Base-by-base conservation (phyloP, 2,797 vertebrate genomes). In the Argya squamiceps region DNA sequence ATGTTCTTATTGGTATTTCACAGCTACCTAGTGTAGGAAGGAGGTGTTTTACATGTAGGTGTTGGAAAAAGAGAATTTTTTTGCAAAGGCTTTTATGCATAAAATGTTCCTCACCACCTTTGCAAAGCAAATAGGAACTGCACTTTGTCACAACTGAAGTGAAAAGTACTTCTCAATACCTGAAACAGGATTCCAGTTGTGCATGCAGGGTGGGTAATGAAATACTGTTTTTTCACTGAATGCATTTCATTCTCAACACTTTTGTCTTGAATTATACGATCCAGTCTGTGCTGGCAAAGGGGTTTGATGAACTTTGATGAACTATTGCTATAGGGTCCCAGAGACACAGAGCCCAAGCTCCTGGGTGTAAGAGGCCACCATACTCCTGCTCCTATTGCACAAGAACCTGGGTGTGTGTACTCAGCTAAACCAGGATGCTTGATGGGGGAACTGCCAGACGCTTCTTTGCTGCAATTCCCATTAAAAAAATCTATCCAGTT, bases 11-110 rank as follows among this genome's bases (percentile, higher is more conserved):
- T 71, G 74, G 19, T 55, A 32, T 71, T 95, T 87, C 71, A 81
- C 67, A 93, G 65, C 47, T 77, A 10, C 67, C 23, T 30, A 43
- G 55, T 20, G 64, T 32, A 83, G 59, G 85, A 46, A 85, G 75
- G 63, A 89, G 58, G 43, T 86, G 47, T 81, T 96, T 73, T 63
- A 44, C 32, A 29, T 44, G 52, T 47, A 76, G 70, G 41, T 87
- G 60, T 56, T 89, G n/a, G 16, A 68, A 87, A 94, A 64, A 3
- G 9, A 41, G 44, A 53, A 0, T 18, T 44, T 88, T 88, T 84
- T 55, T 5, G 4, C 9, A 5, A 60, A 67, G 12, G 16, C 9
- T 80, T 96, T 84, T 64, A 34, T 50, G n/a, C 67, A 53, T 46
- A 84, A 55, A 14, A 55, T 0, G 0, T 71, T 84, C 44, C 47